Conservation (phyloP, 2,113 vertebrate species). For the Triplophysa tibetana region DNA sequence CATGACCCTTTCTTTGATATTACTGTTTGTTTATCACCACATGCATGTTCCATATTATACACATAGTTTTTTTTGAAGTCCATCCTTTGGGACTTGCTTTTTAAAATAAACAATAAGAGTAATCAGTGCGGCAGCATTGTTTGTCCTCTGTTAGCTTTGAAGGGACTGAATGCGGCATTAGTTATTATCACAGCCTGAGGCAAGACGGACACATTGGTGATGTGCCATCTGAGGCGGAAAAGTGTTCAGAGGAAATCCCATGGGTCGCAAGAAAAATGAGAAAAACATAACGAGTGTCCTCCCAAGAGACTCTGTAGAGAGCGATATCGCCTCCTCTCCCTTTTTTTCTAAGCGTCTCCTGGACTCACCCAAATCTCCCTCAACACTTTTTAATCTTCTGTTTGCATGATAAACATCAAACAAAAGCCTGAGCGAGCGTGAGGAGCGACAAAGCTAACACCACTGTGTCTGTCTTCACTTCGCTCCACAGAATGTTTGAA, state of each 20-base stretch:
- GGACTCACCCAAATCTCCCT: background rate
- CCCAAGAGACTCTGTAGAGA: slow-evolving; percentile 4
- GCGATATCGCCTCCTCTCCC: background rate
- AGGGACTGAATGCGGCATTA: background rate
- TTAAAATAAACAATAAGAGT: background rate
- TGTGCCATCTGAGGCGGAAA: slow-evolving; percentile 23
- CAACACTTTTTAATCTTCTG: slow-evolving; percentile 10
- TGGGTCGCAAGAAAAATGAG: background rate
- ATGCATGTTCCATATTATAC: background rate
- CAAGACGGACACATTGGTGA: background rate
- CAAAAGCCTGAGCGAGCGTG: background rate
- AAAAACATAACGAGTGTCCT: background rate
- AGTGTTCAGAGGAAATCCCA: slow-evolving; percentile 2
- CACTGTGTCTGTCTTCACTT: slow-evolving; percentile 27
- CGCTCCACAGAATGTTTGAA: slow-evolving; percentile 22
- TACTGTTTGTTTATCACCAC: background rate
- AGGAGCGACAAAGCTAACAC: slow-evolving; percentile 2
- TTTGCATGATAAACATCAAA: slow-evolving; percentile 2
- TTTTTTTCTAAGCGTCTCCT: background rate
- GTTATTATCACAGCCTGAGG: slow-evolving; percentile 2
- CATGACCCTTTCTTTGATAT: no score
- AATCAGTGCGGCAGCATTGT: background rate
- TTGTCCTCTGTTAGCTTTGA: background rate
- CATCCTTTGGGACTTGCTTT: background rate
- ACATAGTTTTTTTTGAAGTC: background rate